These are phyloP conservation scores for Ornithoptera alexandrae DNA, from an alignment of 2,888 invertebrate species.

Conservation along the genomic window DNA sequence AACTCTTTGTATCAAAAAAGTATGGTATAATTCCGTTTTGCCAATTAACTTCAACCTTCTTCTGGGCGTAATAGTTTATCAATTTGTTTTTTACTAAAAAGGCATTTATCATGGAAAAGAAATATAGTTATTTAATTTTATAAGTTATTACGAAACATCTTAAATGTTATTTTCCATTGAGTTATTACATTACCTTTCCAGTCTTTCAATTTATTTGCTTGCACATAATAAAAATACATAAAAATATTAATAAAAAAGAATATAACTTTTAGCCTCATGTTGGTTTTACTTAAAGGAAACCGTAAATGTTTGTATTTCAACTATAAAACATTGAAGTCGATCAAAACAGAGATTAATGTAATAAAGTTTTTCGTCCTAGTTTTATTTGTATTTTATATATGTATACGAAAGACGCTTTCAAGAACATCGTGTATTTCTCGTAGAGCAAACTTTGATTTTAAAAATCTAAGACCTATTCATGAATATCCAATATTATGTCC, in stretches of 20 bases:
- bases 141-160: neutral
- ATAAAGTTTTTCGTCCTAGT: slow-evolving; percentile 3
- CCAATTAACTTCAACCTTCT: slow-evolving; percentile 33
- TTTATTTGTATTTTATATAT: slow-evolving; percentile 16
- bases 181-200: slow-evolving; percentile 8
- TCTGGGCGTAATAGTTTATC: slow-evolving; percentile 13
- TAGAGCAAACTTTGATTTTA: neutral
- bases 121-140: neutral
- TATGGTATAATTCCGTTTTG: slow-evolving; percentile 38
- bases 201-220: slow-evolving; percentile 10
- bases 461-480: neutral
- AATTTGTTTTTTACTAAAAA: slow-evolving; percentile 1
- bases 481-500: neutral
- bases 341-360: slow-evolving; percentile 3
- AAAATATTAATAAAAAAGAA: slow-evolving; percentile 4
- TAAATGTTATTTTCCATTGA: neutral
- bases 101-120: neutral
- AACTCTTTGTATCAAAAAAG: slow-evolving; percentile 34
- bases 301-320: neutral
- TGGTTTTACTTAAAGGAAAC: slow-evolving; percentile 9
- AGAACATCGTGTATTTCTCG: neutral
- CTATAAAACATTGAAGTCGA: slow-evolving; percentile 4
- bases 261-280: slow-evolving; percentile 1
- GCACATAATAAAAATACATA: neutral
- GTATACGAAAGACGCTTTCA: neutral